A percentile compares a stretch with the other conserved stretches of the same genome.
phyloP scores from a whole-genome alignment of 1,140 invertebrate species.

The Leptopilina clavipes region DNA sequence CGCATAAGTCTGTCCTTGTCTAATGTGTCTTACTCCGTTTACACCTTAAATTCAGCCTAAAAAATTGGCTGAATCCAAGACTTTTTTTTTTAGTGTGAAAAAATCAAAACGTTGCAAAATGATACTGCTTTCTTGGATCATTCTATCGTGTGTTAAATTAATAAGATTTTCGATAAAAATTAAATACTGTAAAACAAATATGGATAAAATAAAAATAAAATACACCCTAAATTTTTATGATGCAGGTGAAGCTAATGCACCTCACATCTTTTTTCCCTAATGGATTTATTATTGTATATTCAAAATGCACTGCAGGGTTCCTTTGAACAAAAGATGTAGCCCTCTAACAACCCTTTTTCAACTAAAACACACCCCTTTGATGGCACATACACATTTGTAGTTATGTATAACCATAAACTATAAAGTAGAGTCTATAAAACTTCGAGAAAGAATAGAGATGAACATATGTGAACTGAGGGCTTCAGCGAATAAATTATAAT shows the following conservation, averaged over 20 bases:
- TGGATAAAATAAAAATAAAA: no score
- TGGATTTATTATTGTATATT: neutral
- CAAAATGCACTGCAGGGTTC: neutral
- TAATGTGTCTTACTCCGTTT: no score
- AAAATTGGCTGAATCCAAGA: no score
- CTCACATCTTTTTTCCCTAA: neutral
- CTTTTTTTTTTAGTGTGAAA: no score
- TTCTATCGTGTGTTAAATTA: no score
- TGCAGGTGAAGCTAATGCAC: neutral
- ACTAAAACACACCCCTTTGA: conserved; percentile 2
- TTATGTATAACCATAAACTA: neutral
- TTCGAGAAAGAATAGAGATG: neutral
- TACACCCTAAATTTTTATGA: neutral
- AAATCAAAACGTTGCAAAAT: no score
- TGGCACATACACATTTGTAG: neutral
- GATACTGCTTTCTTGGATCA: no score
- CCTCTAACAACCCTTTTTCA: conserved; percentile 8
- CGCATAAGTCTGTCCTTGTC: no score
- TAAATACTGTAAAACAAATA: no score
- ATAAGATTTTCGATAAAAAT: no score
- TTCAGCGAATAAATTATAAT: neutral
- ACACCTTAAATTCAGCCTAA: no score
- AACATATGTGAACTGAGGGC: conserved; percentile 6
- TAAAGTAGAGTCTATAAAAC: neutral
- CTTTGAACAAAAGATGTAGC: neutral